Evolutionary conservation across 92 coral and sea anemone species (phyloP), one percentile per base, ranked within the genome.

Genomic region (Zoanthus gigantus): DNA sequence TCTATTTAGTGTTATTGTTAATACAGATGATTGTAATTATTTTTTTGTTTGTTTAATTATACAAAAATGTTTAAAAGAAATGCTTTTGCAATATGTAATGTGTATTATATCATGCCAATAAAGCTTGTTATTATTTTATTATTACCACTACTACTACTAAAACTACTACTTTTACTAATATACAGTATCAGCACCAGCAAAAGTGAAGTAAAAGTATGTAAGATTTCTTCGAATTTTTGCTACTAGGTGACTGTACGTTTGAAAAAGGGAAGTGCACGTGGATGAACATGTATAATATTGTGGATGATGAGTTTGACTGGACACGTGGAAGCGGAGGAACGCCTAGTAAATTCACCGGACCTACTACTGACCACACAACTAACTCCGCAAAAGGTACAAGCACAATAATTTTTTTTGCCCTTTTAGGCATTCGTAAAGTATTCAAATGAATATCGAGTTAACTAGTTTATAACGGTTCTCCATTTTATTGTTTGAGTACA

Each of bases 241-340:
- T 10, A 50, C 4, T 52, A 95, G 98, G 98, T 88, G 98, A 96
- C 82, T 96, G 98, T 61, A 92, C 91, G 77, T 96, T 96, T 84
- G 98, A 96, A 86, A 93, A 83, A 17, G 98, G 98, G 23, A 79
- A 80, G 56, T 96, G 98, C 84, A 95, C 98, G 16, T 96, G 98
- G 98, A 76, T 89, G 46, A 96, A 96, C 89, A 91, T 96, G 18
- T 83, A 89, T n/a, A 91, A 91, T 13, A 34, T 87, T 65, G 86
- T 88, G 56, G 90, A 89, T n/a, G 98, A 96, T 84, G 94, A 93
- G 77, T 96, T 96, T 80, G 98, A 96, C 79, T 96, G 98, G 98
- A 92, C 90, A 15, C 89, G 95, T 50, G 93, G 96, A 4, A 89
- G 93, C 60, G 98, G 98, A 48, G 67, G 74, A 16, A 95, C 98